phyloP scores from a whole-genome alignment of 1,140 invertebrate species.

The Drosophila guanche region DNA sequence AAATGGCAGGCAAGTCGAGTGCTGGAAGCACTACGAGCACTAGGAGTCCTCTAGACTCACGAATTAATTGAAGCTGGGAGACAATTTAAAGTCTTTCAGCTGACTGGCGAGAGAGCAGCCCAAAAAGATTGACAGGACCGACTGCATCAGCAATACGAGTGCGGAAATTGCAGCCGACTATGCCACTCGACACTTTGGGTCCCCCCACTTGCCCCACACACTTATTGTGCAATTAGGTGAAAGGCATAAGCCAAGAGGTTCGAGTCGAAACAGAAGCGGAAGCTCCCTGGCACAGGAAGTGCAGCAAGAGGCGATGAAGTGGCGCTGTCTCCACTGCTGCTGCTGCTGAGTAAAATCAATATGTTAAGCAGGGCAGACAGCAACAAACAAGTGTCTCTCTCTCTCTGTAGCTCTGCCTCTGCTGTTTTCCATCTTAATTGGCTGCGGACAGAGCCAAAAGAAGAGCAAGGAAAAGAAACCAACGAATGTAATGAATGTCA shows the following conservation, averaged over 20 bases:
- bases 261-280: slow-evolving; percentile 56
- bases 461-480: slow-evolving; percentile 5
- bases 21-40: slow-evolving; percentile 21
- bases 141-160: slow-evolving; percentile 62
- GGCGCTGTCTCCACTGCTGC: slow-evolving; percentile 1
- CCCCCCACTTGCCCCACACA: slow-evolving; percentile 8
- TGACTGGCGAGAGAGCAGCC: slow-evolving; percentile 12
- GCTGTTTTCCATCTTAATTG: slow-evolving; percentile 72
- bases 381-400: slow-evolving; percentile 34
- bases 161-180: slow-evolving; percentile 70
- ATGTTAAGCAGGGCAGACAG: slow-evolving; percentile 43
- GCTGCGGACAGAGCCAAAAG: slow-evolving; percentile 51
- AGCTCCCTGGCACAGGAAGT: slow-evolving; percentile 60
- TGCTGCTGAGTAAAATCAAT: slow-evolving; percentile 69
- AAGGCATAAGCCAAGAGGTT: slow-evolving; percentile 35
- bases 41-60: slow-evolving; percentile 25
- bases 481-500: slow-evolving; percentile 74
- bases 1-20: slow-evolving; percentile 27
- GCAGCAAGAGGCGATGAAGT: slow-evolving; percentile 58
- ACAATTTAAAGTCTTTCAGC: slow-evolving; percentile 73
- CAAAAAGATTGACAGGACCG: slow-evolving; percentile 27
- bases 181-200: slow-evolving; percentile 45
- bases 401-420: slow-evolving; percentile 2
- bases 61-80: slow-evolving; percentile 73
- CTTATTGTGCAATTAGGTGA: slow-evolving; percentile 77